A percentile compares a stretch with the other conserved stretches of the same genome.
Evolutionary conservation across 2,797 vertebrate genomes (phyloP).

Genomic region (Hippopotamyrus pictus): DNA sequence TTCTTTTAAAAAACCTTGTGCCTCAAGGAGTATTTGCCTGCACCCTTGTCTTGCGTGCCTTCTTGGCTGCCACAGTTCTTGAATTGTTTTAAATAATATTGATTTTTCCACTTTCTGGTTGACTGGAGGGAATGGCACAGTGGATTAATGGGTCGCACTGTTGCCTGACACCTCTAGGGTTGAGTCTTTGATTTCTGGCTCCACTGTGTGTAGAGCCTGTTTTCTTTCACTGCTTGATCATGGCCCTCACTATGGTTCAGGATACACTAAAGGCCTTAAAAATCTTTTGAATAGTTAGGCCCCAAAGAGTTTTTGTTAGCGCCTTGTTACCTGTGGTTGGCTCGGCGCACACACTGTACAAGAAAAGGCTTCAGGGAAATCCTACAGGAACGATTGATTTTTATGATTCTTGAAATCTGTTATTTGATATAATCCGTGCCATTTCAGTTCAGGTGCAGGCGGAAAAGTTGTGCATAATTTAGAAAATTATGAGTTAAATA

Average conservation of each 20-base stretch:
- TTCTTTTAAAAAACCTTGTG: conserved; percentile 3
- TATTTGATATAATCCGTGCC: background rate
- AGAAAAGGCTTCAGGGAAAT: background rate
- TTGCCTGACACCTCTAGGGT: background rate
- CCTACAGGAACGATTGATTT: background rate
- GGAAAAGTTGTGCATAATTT: background rate
- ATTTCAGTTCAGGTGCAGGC: background rate
- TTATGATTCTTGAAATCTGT: background rate
- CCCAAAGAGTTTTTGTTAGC: background rate
- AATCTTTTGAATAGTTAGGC: background rate
- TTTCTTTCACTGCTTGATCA: background rate
- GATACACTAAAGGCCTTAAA: background rate
- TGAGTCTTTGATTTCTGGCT: background rate
- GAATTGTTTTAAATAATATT: conserved; percentile 7
- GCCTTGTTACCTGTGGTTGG: background rate
- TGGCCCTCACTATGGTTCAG: background rate
- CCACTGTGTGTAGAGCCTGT: background rate
- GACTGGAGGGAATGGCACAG: background rate
- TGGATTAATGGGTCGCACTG: conserved; percentile 3
- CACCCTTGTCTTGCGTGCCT: background rate
- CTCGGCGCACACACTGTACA: background rate
- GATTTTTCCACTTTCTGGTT: conserved; percentile 2
- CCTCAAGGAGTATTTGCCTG: background rate
- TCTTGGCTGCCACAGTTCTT: background rate
- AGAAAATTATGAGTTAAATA: background rate